phyloP scores from a whole-genome alignment of 2,888 invertebrate species.

The Baronia brevicornis region DNA sequence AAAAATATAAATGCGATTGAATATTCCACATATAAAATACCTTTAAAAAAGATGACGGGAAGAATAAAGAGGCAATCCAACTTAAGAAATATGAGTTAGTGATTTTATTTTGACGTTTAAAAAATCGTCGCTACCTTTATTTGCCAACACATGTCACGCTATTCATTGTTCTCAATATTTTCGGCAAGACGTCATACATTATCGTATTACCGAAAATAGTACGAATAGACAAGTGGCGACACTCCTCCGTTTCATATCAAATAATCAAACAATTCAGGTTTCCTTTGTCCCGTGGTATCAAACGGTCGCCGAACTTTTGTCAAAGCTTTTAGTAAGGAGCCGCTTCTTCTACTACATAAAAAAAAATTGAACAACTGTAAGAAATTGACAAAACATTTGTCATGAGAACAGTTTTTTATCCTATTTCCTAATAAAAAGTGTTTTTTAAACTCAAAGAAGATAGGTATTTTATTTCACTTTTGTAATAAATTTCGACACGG shows the following conservation, averaged over 20 bases:
- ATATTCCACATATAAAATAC: too few species aligned
- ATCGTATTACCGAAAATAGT: too few species aligned
- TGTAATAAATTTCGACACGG: constrained; percentile 12
- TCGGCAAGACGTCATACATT: too few species aligned
- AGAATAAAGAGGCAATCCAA: too few species aligned
- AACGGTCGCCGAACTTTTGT: constrained; percentile 55
- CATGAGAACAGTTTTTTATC: constrained; percentile 41
- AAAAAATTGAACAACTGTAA: constrained; percentile 32
- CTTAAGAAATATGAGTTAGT: too few species aligned
- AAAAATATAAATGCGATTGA: too few species aligned
- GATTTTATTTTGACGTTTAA: too few species aligned
- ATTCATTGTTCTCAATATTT: constrained; percentile 37
- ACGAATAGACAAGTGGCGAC: constrained; percentile 44
- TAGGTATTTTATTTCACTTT: constrained; percentile 12
- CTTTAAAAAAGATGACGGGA: too few species aligned
- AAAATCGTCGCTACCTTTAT: too few species aligned
- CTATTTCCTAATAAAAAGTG: constrained; percentile 17
- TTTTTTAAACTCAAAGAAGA: constrained; percentile 7
- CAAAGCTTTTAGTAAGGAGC: constrained; percentile 39
- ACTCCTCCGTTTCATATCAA: constrained; percentile 52
- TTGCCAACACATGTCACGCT: constrained; percentile 42
- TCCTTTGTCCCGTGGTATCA: constrained; percentile 36
- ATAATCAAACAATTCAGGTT: constrained; percentile 57
- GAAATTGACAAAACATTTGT: constrained; percentile 40
- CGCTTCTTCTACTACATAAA: constrained; percentile 35